These are phyloP conservation scores for Anser cygnoides DNA, from an alignment of 2,113 vertebrate species.

Conservation along the genomic window DNA sequence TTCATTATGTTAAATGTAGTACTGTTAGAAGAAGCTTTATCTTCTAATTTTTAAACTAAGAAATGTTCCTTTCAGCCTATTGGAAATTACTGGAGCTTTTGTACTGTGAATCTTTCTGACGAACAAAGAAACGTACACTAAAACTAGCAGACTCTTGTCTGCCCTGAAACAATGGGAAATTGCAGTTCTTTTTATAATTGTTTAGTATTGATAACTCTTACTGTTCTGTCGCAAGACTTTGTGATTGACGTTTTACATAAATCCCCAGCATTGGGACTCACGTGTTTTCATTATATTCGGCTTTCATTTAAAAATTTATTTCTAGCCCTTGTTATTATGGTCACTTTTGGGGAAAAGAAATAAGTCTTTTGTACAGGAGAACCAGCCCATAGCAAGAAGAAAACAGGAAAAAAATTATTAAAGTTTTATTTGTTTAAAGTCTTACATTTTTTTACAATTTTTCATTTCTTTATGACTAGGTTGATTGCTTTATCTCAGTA, in stretches of 20 bases:
- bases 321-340: background rate
- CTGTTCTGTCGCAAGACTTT: background rate
- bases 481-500: background rate
- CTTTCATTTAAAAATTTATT: background rate
- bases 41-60: conserved; percentile 7
- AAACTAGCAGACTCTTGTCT: background rate
- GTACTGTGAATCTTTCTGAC: background rate
- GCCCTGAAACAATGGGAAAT: background rate
- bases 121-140: background rate
- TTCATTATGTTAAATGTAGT: background rate
- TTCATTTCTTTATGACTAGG: background rate
- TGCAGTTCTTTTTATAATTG: background rate
- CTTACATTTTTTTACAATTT: background rate
- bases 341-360: background rate
- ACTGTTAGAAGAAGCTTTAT: background rate
- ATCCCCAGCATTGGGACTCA: background rate
- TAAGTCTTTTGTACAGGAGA: background rate
- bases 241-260: background rate
- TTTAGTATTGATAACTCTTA: background rate
- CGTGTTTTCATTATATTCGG: background rate
- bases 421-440: background rate
- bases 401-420: background rate
- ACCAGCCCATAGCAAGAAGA: background rate
- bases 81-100: background rate
- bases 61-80: background rate